Percentiles rank a stretch among this genome's conserved stretches.
Conservation (phyloP, 2,888 invertebrate genomes). For the Calliphora vomitoria region DNA sequence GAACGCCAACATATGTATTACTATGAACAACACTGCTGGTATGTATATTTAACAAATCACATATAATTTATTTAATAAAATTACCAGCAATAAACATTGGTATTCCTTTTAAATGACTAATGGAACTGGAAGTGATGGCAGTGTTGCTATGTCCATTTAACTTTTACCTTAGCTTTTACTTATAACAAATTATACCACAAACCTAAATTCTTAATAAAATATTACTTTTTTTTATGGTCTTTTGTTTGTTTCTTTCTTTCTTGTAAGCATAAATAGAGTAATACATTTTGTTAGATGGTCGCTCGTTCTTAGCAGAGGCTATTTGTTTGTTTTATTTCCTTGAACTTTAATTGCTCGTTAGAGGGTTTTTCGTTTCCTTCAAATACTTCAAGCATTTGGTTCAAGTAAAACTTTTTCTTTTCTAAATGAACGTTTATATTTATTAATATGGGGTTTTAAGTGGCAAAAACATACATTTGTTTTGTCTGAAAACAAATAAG, state of each 20-base stretch:
- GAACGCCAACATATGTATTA: not conserved
- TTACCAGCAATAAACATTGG: constrained; percentile 44
- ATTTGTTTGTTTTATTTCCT: not conserved
- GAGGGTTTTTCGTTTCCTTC: not conserved
- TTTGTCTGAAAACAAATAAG: not conserved
- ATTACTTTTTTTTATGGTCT: not conserved
- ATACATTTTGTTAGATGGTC: not conserved
- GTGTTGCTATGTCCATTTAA: not conserved
- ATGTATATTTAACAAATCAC: constrained; percentile 51
- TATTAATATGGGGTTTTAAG: not conserved
- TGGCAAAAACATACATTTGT: not conserved
- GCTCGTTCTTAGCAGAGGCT: not conserved
- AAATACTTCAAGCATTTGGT: not conserved
- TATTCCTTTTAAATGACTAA: not conserved
- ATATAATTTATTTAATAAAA: constrained; percentile 59
- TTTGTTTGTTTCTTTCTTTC: not conserved
- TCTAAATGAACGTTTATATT: not conserved
- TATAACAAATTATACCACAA: constrained; percentile 11
- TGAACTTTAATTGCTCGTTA: constrained; percentile 28
- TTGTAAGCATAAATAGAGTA: not conserved
- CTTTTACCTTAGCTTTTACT: constrained; percentile 1
- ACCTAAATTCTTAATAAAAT: constrained; percentile 24
- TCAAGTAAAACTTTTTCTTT: constrained; percentile 12
- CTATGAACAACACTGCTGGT: not conserved
- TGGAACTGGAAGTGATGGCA: not conserved